Conservation (phyloP, 2,888 invertebrate genomes). For the Drosophila subsilvestris region DNA sequence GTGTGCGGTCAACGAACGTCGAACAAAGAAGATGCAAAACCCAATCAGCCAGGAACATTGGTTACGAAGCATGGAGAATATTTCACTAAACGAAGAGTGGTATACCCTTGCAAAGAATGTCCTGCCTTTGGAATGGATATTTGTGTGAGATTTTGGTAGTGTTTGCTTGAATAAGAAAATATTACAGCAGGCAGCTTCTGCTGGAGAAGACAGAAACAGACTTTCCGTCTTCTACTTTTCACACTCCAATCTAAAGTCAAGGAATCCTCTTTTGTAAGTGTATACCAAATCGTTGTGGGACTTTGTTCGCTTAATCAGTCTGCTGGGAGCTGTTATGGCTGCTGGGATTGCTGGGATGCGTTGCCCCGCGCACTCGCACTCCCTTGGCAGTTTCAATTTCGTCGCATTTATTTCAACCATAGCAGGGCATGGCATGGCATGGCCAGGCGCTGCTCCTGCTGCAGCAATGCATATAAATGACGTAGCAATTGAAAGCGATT, state of each 20-base stretch:
- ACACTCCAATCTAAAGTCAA: not conserved
- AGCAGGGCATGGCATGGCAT: slow-evolving; percentile 16
- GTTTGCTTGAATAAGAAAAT: no score
- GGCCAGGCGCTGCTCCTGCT: slow-evolving; percentile 22
- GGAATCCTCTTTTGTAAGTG: slow-evolving; percentile 24
- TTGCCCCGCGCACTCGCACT: slow-evolving; percentile 3
- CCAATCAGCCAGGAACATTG: slow-evolving; percentile 46
- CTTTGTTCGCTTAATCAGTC: slow-evolving; percentile 52
- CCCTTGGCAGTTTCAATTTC: slow-evolving; percentile 68
- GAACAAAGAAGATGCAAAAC: slow-evolving; percentile 47
- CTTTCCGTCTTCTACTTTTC: not conserved
- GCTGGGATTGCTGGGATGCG: slow-evolving; percentile 29
- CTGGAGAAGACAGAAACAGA: no score
- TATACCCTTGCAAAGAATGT: slow-evolving; percentile 14
- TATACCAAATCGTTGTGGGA: slow-evolving; percentile 40
- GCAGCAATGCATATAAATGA: slow-evolving; percentile 72
- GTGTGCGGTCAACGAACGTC: slow-evolving; percentile 41
- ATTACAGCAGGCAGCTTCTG: no score
- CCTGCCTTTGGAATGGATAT: no score
- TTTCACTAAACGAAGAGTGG: not conserved
- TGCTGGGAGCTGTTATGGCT: slow-evolving; percentile 58
- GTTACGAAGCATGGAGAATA: not conserved
- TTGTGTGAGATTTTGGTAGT: no score
- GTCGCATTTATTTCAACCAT: slow-evolving; percentile 53
- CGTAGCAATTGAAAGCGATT: slow-evolving; percentile 56